Evolutionary conservation across 2,888 invertebrate species (phyloP), one percentile per base, ranked within the genome.

Genomic region (Cheilosia vernalis): DNA sequence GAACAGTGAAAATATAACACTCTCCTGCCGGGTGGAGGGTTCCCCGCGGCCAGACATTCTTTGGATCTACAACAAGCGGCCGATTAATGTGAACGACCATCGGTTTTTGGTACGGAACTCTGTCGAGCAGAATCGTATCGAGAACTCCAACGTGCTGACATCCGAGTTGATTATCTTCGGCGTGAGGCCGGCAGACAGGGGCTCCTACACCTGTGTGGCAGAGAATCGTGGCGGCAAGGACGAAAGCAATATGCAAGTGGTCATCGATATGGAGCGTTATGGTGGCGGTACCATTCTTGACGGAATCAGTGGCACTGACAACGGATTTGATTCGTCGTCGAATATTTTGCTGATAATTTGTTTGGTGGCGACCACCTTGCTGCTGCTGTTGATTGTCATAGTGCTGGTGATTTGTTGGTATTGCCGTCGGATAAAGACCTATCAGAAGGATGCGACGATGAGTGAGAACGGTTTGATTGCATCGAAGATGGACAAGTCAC

Each of bases 171-270:
- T 95, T 1, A 94, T 96, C 56, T 92, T 93, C 0, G 94, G 95
- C 27, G 93, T 95, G 0, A 92, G 93, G 1, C 92, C 92, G 9
- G 93, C 94, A 15, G 96, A 96, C 89, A 94, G 94, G 88, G 96
- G 96, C 0, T 94, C 95, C 64, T 96, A 96, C 90, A 93, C 94
- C 55, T 98, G 98, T 89, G 94, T 96, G 3, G 97, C 97, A 0
- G 95, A 95, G 89, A 98, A 97, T 91, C 94, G 95, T 0, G 98
- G 96, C 0, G 98, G 97, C 0, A 94, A 94, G 2, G 95, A 95
- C 87, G 96, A 96, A 89, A 94, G 94, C 56, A 96, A 96, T 90
- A 92, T 97, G 15, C 95, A 95, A 15, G 90, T 98, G 73, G 92
- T 94, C 4, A 92, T 94, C 13, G 90, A 92, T 72, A 90, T 92